Conservation (phyloP, 2,113 vertebrate genomes). For the Actinemys pallida region DNA sequence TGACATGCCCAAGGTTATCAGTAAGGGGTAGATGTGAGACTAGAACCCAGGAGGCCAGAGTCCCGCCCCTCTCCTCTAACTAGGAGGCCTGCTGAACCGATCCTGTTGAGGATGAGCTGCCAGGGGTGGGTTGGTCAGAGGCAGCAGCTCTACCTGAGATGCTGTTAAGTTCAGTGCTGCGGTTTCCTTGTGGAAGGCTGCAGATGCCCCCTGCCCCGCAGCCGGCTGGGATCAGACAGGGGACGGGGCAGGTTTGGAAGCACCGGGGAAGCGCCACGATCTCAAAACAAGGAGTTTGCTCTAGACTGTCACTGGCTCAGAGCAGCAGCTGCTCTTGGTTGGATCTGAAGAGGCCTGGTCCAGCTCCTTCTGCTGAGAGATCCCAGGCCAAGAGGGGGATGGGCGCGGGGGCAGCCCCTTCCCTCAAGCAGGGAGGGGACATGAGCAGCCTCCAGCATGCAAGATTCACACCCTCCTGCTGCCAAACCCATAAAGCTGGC, state of each 20-base stretch:
- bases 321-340: neutral
- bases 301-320: neutral
- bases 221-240: neutral
- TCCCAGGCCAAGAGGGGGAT: neutral
- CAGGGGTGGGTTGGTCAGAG: neutral
- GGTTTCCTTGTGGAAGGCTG: neutral
- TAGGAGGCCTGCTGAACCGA: neutral
- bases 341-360: neutral
- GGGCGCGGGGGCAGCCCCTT: neutral
- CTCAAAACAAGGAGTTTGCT: neutral
- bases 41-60: neutral
- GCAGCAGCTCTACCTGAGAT: neutral
- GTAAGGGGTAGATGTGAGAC: neutral
- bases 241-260: neutral
- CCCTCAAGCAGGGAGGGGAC: neutral
- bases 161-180: neutral
- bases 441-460: neutral
- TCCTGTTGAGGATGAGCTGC: neutral
- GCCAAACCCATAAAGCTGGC: neutral
- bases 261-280: neutral
- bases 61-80: neutral
- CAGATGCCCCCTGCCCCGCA: neutral
- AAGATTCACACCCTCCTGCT: neutral
- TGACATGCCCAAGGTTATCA: neutral
- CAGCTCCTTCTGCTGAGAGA: neutral